A percentile compares a stretch with the other conserved stretches of the same genome.
Evolutionary conservation across 2,113 vertebrate species (phyloP).

Genomic region (Phocoena phocoena): DNA sequence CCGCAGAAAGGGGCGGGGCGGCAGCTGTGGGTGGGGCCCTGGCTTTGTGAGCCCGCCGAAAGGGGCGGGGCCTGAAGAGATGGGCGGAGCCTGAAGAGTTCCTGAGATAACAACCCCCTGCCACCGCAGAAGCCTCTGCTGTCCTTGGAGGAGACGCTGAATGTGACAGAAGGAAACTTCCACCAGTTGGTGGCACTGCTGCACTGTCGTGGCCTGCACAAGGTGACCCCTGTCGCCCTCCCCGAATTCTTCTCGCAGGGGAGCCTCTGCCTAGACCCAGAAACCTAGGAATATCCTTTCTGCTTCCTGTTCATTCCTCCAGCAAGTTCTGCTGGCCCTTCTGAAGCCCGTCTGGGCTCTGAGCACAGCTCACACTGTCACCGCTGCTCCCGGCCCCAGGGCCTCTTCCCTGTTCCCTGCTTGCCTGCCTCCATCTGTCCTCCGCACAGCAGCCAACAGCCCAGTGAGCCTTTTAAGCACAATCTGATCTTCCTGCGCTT

Average conservation of each 20-base stretch:
- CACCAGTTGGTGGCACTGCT: constrained; percentile 93
- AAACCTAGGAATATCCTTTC: neutral
- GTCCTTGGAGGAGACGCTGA: constrained; percentile 92
- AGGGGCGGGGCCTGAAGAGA: neutral
- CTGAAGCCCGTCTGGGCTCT: neutral
- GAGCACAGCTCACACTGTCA: neutral
- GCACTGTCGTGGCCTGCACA: constrained; percentile 92
- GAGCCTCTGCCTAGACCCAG: neutral
- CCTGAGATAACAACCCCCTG: neutral
- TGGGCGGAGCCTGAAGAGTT: neutral
- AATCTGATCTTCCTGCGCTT: neutral
- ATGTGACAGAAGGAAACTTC: constrained; percentile 92
- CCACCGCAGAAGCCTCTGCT: constrained; percentile 86
- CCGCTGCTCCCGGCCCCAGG: neutral
- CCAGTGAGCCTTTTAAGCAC: neutral
- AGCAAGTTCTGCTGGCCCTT: neutral
- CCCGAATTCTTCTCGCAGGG: neutral
- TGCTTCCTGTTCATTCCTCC: neutral
- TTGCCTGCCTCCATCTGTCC: neutral
- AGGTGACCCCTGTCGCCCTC: constrained; percentile 82
- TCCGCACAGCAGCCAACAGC: neutral
- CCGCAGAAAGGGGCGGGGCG: too few relatives aligned
- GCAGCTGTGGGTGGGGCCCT: neutral
- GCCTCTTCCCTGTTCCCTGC: neutral
- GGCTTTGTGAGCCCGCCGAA: neutral